phyloP scores from a whole-genome alignment of 2,797 vertebrate species.

The Rhinophrynus dorsalis region DNA sequence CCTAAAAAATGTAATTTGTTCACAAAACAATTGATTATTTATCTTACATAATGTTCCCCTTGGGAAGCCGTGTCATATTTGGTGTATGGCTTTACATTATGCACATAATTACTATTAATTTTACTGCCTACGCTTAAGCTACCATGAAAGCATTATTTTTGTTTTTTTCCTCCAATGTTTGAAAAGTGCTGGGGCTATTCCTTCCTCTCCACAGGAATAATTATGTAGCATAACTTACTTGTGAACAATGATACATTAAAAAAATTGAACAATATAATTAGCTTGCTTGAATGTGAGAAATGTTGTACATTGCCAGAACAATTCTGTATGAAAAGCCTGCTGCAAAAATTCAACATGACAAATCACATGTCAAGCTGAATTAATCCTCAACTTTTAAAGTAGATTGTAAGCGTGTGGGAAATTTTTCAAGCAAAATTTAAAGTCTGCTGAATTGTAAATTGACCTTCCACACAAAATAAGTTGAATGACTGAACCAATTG shows the following conservation, averaged over 20 bases:
- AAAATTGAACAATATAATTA: constrained; percentile 46
- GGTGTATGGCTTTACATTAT: constrained; percentile 31
- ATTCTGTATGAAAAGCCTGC: not conserved
- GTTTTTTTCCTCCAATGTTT: constrained; percentile 33
- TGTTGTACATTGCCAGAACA: constrained; percentile 3
- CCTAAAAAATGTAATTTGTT: constrained; percentile 25
- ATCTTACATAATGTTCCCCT: constrained; percentile 32
- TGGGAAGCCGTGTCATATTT: constrained; percentile 41
- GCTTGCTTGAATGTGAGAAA: constrained; percentile 26
- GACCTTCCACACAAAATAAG: constrained; percentile 26
- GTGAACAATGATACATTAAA: constrained; percentile 44
- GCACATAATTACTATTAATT: constrained; percentile 45
- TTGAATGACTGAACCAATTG: constrained; percentile 6
- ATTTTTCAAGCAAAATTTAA: constrained; percentile 30
- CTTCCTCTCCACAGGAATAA: constrained; percentile 40
- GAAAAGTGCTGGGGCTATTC: constrained; percentile 34
- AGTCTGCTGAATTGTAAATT: constrained; percentile 27
- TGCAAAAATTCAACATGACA: constrained; percentile 19
- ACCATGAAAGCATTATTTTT: constrained; percentile 33
- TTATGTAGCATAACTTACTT: constrained; percentile 45
- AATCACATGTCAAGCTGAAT: constrained; percentile 32
- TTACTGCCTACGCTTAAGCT: constrained; percentile 37
- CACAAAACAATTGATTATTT: constrained; percentile 38
- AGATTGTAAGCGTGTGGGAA: not conserved
- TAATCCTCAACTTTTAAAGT: constrained; percentile 15